These are phyloP conservation scores for Drosophila pectinifera DNA, from an alignment of 1,140 invertebrate species.

Conservation along the genomic window DNA sequence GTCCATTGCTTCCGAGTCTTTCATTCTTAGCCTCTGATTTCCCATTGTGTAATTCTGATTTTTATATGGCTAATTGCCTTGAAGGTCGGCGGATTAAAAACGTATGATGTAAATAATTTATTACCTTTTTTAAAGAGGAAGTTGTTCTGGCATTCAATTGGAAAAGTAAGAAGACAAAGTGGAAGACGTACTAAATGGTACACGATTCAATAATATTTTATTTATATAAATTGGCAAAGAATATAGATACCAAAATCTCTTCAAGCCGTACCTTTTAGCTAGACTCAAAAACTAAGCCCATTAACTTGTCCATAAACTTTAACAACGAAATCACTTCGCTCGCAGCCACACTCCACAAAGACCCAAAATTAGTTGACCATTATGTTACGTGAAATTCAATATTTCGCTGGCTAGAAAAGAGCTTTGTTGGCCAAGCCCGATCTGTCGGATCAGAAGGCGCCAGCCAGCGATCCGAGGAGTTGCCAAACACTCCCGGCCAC, in stretches of 20 bases:
- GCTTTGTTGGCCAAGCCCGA: constrained; percentile 28
- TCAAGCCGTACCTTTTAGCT: neutral
- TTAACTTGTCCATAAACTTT: constrained; percentile 28
- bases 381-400: constrained; percentile 53
- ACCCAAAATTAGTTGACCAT: constrained; percentile 43
- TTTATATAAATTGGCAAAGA: neutral
- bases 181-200: too few species aligned
- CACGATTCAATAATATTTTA: too few species aligned
- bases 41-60: constrained; percentile 24
- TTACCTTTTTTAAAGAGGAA: constrained; percentile 11
- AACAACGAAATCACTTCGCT: constrained; percentile 34
- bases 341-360: constrained; percentile 13
- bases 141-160: neutral
- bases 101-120: constrained; percentile 7
- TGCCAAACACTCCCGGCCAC: constrained; percentile 45
- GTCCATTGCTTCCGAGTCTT: constrained; percentile 24
- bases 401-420: constrained; percentile 6
- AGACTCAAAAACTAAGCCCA: constrained; percentile 20
- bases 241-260: neutral
- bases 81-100: constrained; percentile 51
- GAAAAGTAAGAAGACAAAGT: neutral
- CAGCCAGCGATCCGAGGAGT: constrained; percentile 1
- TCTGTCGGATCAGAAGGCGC: constrained; percentile 22
- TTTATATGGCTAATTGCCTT: constrained; percentile 43
- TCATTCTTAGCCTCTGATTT: constrained; percentile 25